Evolutionary conservation across 2,113 vertebrate genomes (phyloP).

Genomic region (Eulemur rufifrons): DNA sequence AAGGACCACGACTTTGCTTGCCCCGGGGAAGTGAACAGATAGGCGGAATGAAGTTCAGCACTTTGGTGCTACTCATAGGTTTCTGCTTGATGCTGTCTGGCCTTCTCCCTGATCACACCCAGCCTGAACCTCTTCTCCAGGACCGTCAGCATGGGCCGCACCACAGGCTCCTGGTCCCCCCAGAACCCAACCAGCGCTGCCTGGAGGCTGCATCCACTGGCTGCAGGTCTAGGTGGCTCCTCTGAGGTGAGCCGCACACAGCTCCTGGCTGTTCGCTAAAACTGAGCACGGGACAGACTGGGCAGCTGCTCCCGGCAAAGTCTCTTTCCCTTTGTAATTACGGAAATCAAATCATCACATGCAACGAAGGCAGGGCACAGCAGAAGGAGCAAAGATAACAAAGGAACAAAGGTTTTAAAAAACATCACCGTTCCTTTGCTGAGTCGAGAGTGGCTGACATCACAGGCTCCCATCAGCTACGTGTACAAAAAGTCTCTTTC

Average conservation of each 20-base stretch:
- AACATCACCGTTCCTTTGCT: not conserved
- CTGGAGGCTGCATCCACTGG: not conserved
- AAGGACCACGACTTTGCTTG: not conserved
- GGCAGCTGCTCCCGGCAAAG: not conserved
- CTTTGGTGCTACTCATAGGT: too few species aligned
- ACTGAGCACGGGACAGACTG: not conserved
- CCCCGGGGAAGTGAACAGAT: not conserved
- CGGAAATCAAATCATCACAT: not conserved
- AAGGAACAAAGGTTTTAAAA: not conserved
- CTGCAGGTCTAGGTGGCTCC: not conserved
- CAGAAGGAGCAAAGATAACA: not conserved
- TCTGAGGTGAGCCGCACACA: not conserved
- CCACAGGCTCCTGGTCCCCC: not conserved
- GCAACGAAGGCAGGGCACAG: too few species aligned
- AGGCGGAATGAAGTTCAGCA: not conserved
- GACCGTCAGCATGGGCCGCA: not conserved
- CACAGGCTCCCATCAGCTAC: not conserved
- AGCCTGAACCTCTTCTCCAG: not conserved
- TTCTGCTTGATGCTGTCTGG: not conserved
- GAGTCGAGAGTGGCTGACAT: not conserved
- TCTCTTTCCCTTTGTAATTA: not conserved
- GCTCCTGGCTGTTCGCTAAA: not conserved
- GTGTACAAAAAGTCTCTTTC: not conserved
- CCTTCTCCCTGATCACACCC: not conserved
- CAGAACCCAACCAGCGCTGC: not conserved